Evolutionary conservation across 1,140 invertebrate species (phyloP), one percentile per base, ranked within the genome.

Genomic region (Homarus americanus): DNA sequence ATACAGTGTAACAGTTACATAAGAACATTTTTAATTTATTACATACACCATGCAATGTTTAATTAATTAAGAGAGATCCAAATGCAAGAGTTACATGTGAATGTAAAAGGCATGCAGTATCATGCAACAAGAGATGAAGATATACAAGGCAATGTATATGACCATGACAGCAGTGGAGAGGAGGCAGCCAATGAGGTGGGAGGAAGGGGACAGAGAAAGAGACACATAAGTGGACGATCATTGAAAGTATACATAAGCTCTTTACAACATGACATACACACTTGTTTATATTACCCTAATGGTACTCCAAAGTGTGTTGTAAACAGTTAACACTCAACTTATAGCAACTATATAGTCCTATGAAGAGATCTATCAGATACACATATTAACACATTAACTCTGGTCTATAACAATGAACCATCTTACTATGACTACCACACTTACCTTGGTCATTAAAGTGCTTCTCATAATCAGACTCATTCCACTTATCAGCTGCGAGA

Each of bases 401-500:
- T 49, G n/a, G 40, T 53, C 78, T 80, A 80, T 80, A 32, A 49
- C 41, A 10, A 24, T 80, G 28, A 44, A 53, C 41, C 32, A 82
- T 1, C 20, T 20, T 63, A 38, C 32, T 20, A 36, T 20, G 28
- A 63, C 44, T 32, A 53, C 41, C 34, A 69, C n/a, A 89, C 92
- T 93, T 94, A 97, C 97, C 97, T 94, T 97, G 97, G 93, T 97
- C 97, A 93, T 96, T 95, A 94, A 97, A 97, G 94, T 98, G 97
- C 93, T 97, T 97, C 94, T 97, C 97, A 93, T 97, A 96, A 94
- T 98, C 97, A 72, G 97, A 96, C 94, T 97, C 97, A 82, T 96
- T 97, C 96, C 97, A 97, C 92, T 97, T 96, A 0, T 96, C 96
- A 93, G 97, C 96, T 90, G 96, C 87, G 69, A 91, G 79, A 32